Evolutionary conservation across 1,140 invertebrate genomes (phyloP).

Genomic region (Penaeus vannamei): DNA sequence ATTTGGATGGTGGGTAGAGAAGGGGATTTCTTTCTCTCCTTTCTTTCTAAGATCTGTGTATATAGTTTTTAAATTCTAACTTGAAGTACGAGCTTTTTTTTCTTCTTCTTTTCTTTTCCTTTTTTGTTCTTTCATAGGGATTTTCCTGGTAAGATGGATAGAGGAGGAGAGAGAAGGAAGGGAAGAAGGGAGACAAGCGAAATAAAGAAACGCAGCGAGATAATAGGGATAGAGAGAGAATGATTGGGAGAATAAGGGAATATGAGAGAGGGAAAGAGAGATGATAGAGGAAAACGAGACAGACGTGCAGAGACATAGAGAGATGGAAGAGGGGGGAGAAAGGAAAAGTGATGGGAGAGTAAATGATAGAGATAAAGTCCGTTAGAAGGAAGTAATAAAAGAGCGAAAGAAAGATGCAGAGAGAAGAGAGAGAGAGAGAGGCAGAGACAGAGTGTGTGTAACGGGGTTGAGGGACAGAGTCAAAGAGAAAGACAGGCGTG

Average conservation of each 20-base stretch:
- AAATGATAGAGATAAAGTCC: constrained; percentile 16
- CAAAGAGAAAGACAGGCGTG: neutral
- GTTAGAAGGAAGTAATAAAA: constrained; percentile 24
- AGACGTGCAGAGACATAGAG: constrained; percentile 2
- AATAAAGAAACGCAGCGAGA: constrained; percentile 26
- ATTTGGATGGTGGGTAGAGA: no score
- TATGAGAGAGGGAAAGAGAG: neutral
- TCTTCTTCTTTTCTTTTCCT: no score
- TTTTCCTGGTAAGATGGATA: neutral
- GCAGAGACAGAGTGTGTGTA: neutral
- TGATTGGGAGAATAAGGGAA: neutral
- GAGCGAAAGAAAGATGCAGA: constrained; percentile 26
- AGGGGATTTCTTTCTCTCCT: no score
- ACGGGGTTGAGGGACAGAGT: neutral
- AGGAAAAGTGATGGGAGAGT: neutral
- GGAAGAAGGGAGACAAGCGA: neutral
- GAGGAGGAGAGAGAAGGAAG: constrained; percentile 17
- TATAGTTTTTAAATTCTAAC: no score
- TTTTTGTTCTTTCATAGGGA: neutral
- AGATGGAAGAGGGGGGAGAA: neutral
- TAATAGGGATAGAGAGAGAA: constrained; percentile 30
- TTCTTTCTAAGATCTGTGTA: no score
- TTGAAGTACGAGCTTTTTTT: no score
- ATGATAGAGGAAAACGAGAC: neutral
- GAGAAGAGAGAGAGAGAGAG: neutral